phyloP scores from a whole-genome alignment of 2,888 invertebrate species.

The Folsomia candida region DNA sequence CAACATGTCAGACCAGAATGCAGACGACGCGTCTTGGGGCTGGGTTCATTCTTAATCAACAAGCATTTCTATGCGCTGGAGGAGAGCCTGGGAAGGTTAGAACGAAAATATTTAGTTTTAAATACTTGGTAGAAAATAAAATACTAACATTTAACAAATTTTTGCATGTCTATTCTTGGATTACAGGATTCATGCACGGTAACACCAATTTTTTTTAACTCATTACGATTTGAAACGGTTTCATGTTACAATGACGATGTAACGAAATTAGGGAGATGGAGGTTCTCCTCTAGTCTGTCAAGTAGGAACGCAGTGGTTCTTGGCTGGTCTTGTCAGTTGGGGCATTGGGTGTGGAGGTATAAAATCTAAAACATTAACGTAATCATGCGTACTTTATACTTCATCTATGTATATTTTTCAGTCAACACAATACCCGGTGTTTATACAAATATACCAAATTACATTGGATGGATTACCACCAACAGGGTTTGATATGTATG shows the following conservation, averaged over 20 bases:
- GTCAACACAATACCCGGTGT: neutral
- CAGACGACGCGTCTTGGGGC: conserved; percentile 66
- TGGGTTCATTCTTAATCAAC: conserved; percentile 63
- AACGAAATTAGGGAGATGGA: conserved; percentile 70
- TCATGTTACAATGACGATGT: too few relatives aligned
- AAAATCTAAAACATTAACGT: conserved; percentile 7
- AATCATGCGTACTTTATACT: conserved; percentile 3
- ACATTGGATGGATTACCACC: conserved; percentile 75
- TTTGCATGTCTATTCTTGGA: too few relatives aligned
- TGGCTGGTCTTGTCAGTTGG: conserved; percentile 72
- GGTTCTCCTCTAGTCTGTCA: conserved; percentile 74
- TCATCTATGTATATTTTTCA: neutral
- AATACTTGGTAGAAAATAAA: conserved; percentile 67
- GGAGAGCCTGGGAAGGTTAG: conserved; percentile 69
- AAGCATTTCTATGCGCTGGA: conserved; percentile 74
- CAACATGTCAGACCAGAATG: conserved; percentile 64
- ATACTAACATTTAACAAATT: too few relatives aligned
- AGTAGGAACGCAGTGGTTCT: conserved; percentile 61
- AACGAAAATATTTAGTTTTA: conserved; percentile 53
- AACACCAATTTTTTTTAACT: too few relatives aligned
- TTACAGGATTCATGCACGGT: conserved; percentile 79
- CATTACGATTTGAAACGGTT: too few relatives aligned
- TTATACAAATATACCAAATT: conserved; percentile 69
- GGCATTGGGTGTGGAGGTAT: conserved; percentile 63
- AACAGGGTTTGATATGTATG: conserved; percentile 22